phyloP scores from a whole-genome alignment of 2,113 vertebrate species.

The Macroglossus sobrinus region DNA sequence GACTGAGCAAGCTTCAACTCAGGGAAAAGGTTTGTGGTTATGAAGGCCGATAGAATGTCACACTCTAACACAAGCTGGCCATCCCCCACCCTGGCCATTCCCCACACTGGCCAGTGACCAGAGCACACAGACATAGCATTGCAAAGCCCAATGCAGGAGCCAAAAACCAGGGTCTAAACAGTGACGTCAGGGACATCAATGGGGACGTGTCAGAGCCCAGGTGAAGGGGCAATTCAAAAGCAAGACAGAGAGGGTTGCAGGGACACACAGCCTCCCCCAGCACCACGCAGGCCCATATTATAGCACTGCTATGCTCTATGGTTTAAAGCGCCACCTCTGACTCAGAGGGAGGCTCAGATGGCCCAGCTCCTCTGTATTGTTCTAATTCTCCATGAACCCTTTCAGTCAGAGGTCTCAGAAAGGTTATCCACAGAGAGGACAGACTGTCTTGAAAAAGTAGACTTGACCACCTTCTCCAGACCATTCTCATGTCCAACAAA shows the following conservation, averaged over 20 bases:
- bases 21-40: not conserved
- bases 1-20: not conserved
- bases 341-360: not conserved
- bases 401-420: not conserved
- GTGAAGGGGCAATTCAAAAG: not conserved
- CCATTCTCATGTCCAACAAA: not conserved
- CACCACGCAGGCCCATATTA: rapidly evolving
- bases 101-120: not conserved
- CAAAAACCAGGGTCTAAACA: not conserved
- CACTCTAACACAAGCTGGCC: not conserved
- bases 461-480: not conserved
- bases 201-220: not conserved
- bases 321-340: not conserved
- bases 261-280: not conserved
- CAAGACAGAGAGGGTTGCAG: not conserved
- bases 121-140: not conserved
- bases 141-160: not conserved
- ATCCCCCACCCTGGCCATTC: not conserved
- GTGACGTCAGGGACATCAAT: rapidly evolving
- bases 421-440: not conserved
- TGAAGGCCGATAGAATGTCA: not conserved
- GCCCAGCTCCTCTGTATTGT: not conserved
- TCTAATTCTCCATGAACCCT: not conserved
- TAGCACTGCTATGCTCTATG: rapidly evolving
- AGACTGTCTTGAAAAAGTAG: not conserved